A percentile compares a stretch with the other conserved stretches of the same genome.
Conservation (phyloP, 2,113 vertebrate species). For the Pavo muticus region DNA sequence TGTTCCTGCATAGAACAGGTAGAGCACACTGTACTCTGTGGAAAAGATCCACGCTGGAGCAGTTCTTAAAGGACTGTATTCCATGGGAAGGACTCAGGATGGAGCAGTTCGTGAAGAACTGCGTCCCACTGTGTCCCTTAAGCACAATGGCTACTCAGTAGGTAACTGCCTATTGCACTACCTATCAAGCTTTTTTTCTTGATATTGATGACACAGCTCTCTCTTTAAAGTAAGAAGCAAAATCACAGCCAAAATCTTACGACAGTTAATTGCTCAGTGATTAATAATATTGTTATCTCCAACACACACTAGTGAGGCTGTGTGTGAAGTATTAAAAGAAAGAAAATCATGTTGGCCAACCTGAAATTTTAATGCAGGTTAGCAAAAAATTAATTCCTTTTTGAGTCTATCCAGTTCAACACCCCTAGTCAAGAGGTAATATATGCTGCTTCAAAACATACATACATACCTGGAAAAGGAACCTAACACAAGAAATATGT, state of each 20-base stretch:
- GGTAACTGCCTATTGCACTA: background rate
- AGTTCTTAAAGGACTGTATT: background rate
- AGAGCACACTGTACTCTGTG: background rate
- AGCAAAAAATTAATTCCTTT: background rate
- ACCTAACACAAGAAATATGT: background rate
- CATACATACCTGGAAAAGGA: background rate
- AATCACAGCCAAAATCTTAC: background rate
- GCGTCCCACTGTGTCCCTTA: no score
- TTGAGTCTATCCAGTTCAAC: background rate
- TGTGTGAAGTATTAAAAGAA: background rate
- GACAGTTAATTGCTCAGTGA: background rate
- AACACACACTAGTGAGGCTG: background rate
- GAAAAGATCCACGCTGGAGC: background rate
- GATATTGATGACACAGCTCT: background rate
- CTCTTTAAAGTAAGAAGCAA: background rate
- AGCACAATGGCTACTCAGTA: background rate
- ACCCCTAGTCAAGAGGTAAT: background rate
- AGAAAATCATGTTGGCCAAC: background rate
- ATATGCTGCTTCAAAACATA: background rate
- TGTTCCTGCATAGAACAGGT: background rate
- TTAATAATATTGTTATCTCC: background rate
- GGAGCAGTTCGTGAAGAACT: background rate
- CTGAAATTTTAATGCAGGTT: background rate
- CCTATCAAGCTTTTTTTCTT: background rate
- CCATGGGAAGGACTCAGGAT: background rate